Base-by-base conservation (phyloP, 2,797 vertebrate genomes). In the Garrulus glandarius region DNA sequence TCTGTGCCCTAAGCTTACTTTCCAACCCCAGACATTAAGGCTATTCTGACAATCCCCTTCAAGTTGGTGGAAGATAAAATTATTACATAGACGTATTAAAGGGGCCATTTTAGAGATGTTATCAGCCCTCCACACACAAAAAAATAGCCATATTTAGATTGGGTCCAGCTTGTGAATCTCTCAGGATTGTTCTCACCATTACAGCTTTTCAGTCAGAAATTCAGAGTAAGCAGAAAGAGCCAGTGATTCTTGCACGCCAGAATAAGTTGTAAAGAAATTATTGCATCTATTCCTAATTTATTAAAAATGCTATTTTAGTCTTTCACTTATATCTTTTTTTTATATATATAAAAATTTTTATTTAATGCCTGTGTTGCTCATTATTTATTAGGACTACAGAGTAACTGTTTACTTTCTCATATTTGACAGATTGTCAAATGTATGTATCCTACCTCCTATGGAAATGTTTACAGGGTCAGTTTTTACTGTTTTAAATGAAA, bases 391-490 rank as follows among this genome's bases (percentile, higher is more conserved):
- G 95, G 79, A 90, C 72, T 59, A 76, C 78, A 97, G 93, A 98
- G 97, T 97, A 96, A 94, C 91, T 96, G 97, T 98, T 98, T 98
- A 98, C 98, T 97, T 95, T 94, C 82, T 93, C 69, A 63, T 97
- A 94, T 97, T 98, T 98, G 97, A 95, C 97, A 94, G 46, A 92
- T 75, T 91, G 98, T 98, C 98, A 98, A 97, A 98, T 97, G 65
- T 96, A 74, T 96, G 84, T 96, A 93, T 97, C 96, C 98, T 98
- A 98, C 98, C 98, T 98, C 98, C 96, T 98, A 93, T 97, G 96
- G 96, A 98, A 98, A 98, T 98, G 98, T 98, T 98, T 98, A 98
- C 98, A 98, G 96, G 92, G 93, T 98, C 91, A 96, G 32, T 94
- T 97, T 97, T 95, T 95, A 95, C 89, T 87, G 49, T 92, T 95